Evolutionary conservation across 2,888 invertebrate genomes (phyloP).

Genomic region (Dorcus parallelipipedus): DNA sequence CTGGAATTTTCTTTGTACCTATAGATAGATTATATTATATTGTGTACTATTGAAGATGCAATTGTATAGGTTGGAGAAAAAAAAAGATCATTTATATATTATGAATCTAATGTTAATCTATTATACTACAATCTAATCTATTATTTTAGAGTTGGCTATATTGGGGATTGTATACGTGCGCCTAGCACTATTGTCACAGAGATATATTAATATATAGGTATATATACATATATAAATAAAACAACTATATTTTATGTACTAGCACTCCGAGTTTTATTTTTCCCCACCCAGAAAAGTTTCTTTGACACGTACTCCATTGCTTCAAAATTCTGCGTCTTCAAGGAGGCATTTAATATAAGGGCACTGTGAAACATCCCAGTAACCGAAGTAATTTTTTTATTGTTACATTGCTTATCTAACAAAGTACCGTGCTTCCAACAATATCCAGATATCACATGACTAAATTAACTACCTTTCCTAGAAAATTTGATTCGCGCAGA

Average conservation of each 20-base stretch:
- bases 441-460: no score
- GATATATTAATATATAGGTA: constrained; percentile 36
- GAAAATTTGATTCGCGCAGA: no score
- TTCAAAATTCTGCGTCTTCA: no score
- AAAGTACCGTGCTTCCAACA: no score
- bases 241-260: constrained; percentile 50
- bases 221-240: constrained; percentile 46
- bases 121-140: constrained; percentile 46
- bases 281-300: not conserved
- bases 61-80: constrained; percentile 40
- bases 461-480: no score
- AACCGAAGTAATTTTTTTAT: no score
- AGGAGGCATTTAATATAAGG: no score
- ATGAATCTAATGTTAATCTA: constrained; percentile 41
- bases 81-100: constrained; percentile 36
- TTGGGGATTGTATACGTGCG: constrained; percentile 38
- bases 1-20: constrained; percentile 35
- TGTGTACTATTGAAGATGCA: constrained; percentile 18
- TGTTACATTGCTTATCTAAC: no score
- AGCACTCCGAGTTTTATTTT: constrained; percentile 30
- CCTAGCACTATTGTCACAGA: constrained; percentile 30
- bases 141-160: constrained; percentile 41
- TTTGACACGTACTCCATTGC: not conserved
- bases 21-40: constrained; percentile 21
- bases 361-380: no score